Percentiles rank a stretch among this genome's conserved stretches.
These are phyloP conservation scores for Drosophila quadrilineata DNA, from an alignment of 1,140 invertebrate species.

Conservation along the genomic window DNA sequence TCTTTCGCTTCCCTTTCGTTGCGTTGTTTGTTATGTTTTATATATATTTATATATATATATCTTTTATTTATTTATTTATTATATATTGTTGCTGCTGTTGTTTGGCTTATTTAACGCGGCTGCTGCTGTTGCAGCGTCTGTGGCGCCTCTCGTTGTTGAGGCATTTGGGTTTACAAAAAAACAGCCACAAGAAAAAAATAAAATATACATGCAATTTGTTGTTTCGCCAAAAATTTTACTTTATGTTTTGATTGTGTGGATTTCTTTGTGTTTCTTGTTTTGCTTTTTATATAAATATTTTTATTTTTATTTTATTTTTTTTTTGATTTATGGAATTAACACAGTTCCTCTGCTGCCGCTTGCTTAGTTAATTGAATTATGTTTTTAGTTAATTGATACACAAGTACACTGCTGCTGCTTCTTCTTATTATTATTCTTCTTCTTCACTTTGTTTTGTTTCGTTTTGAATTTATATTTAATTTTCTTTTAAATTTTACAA, in stretches of 20 bases:
- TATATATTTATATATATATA: background rate
- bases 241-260: no score
- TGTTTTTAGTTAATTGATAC: no score
- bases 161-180: conserved; percentile 6
- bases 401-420: no score
- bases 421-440: conserved; percentile 26
- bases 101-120: conserved; percentile 3
- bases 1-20: conserved; percentile 37
- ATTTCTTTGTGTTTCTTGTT: no score
- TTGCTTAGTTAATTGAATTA: no score
- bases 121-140: conserved; percentile 16
- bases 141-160: conserved; percentile 11
- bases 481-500: conserved; percentile 21
- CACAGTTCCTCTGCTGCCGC: no score
- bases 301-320: no score
- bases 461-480: conserved; percentile 11
- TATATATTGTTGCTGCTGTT: conserved; percentile 9
- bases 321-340: no score
- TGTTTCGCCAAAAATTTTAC: no score
- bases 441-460: conserved; percentile 22
- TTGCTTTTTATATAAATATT: no score
- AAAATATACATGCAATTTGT: conserved; percentile 4
- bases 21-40: background rate
- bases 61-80: conserved; percentile 1
- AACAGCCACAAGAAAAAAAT: background rate